Conservation (phyloP, 2,888 invertebrate species). For the Cistogaster globosa region DNA sequence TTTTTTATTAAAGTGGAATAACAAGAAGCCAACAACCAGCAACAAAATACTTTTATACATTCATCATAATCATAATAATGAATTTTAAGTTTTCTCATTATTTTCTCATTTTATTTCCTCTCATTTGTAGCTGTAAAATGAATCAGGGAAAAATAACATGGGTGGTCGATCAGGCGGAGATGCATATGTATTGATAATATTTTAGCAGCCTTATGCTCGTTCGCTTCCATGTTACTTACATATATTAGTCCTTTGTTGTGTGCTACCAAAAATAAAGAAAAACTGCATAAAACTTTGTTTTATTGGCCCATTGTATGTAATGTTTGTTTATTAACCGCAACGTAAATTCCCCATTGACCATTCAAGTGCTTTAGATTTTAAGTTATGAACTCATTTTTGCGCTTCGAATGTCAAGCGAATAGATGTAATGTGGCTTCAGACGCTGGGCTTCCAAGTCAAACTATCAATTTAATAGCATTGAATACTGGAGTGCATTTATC, state of each 20-base stretch:
- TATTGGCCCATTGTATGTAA: slow-evolving; percentile 70
- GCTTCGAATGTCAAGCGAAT: slow-evolving; percentile 17
- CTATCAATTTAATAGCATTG: slow-evolving; percentile 72
- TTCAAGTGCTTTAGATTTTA: slow-evolving; percentile 65
- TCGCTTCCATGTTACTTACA: background rate
- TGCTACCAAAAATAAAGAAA: slow-evolving; percentile 32
- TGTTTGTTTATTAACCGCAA: slow-evolving; percentile 62
- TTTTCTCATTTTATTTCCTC: slow-evolving; percentile 4
- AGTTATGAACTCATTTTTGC: slow-evolving; percentile 69
- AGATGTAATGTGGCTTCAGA: slow-evolving; percentile 11
- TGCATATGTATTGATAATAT: background rate
- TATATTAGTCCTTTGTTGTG: slow-evolving; percentile 1
- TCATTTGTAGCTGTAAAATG: slow-evolving; percentile 41
- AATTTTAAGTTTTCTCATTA: slow-evolving; percentile 56
- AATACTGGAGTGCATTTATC: slow-evolving; percentile 74
- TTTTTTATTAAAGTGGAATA: slow-evolving; percentile 20
- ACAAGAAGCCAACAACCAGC: background rate
- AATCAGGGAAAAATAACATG: slow-evolving; percentile 50
- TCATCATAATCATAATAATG: slow-evolving; percentile 36
- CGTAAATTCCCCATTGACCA: slow-evolving; percentile 68
- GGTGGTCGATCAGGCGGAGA: slow-evolving; percentile 56
- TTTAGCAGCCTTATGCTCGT: background rate
- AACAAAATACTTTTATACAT: background rate
- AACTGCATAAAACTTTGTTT: slow-evolving; percentile 63
- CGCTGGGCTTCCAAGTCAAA: slow-evolving; percentile 59